Evolutionary conservation across 2,113 vertebrate species (phyloP), one percentile per base, ranked within the genome.

Genomic region (Panthera uncia): DNA sequence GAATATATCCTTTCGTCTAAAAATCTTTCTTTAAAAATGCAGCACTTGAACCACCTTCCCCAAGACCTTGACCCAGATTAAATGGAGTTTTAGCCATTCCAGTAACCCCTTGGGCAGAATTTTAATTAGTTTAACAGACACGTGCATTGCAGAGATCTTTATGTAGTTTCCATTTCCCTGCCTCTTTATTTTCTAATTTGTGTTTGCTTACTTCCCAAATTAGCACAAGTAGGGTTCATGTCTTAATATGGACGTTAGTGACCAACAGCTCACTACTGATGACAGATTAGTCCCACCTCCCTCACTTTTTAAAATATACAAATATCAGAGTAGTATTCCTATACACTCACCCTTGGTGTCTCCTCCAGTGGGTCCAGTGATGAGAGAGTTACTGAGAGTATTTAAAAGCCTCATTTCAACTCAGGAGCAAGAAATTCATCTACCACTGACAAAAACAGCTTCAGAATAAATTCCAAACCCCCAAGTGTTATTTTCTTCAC

Each of bases 311-410:
- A 57, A 81, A 29, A 89, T 27, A 74, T 2, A 23, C 48, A 73
- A 82, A 78, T 89, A 85, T 48, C 27, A 73, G 96, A 97, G 89
- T 89, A 90, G 61, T 71, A 73, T 78, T 76, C 57, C 61, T 57
- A 52, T 36, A 89, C 36, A 97, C 98, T 97, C 85, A 98, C 96
- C 96, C 86, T 80, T 89, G 73, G 31, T 76, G 96, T 89, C 89
- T 97, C 78, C 74, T 98, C 93, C 86, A 80, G 85, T 50, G 82
- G 36, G 1, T 93, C 83, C 98, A 89, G 55, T 0, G 38, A 86
- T 61, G 63, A 94, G 9, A 96, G 71, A 73, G n/a, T 82, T 94
- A 91, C 55, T 82, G 48, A 81, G 23, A 89, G 61, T 91, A 96
- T 63, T 94, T 92, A 94, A 94, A 95, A 79, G 73, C 68, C 82